Percentiles rank a stretch among this genome's conserved stretches.
Evolutionary conservation across 2,888 invertebrate species (phyloP).

Genomic region (Nemotelus pantherinus): DNA sequence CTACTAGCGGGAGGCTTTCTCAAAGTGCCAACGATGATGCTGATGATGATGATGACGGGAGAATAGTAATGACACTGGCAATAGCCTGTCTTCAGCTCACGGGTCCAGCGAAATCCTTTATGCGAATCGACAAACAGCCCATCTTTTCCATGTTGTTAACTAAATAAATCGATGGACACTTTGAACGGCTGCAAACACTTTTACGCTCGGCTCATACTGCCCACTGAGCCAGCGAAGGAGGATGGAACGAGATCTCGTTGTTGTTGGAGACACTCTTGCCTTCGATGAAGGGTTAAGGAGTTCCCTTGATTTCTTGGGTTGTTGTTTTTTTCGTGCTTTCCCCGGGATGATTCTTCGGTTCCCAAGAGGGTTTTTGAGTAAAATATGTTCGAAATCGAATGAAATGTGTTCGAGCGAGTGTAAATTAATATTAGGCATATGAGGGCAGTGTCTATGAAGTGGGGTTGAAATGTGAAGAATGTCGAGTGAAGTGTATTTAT

Average conservation of each 20-base stretch:
- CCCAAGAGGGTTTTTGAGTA: conserved; percentile 49
- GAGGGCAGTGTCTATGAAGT: conserved; percentile 5
- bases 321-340: conserved; percentile 7
- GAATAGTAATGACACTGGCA: conserved; percentile 44
- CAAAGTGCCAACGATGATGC: conserved; percentile 20
- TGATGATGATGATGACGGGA: conserved; percentile 16
- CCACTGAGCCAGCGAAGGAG: background rate
- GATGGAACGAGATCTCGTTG: background rate
- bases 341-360: conserved; percentile 38
- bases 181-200: conserved; percentile 36
- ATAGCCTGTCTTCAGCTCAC: conserved; percentile 19
- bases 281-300: conserved; percentile 28
- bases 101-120: background rate
- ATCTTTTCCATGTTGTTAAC: conserved; percentile 48
- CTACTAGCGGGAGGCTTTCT: conserved; percentile 13
- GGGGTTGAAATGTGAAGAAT: conserved; percentile 30
- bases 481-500: conserved; percentile 19
- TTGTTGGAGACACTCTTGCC: conserved; percentile 30
- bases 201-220: background rate
- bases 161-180: conserved; percentile 51
- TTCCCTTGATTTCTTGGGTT: conserved; percentile 3
- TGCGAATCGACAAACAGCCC: conserved; percentile 26
- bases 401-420: conserved; percentile 49
- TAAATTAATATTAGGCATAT: conserved; percentile 48
- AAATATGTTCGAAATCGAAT: conserved; percentile 51